Conservation (phyloP, 2,888 invertebrate species). For the Apodemia duryi region DNA sequence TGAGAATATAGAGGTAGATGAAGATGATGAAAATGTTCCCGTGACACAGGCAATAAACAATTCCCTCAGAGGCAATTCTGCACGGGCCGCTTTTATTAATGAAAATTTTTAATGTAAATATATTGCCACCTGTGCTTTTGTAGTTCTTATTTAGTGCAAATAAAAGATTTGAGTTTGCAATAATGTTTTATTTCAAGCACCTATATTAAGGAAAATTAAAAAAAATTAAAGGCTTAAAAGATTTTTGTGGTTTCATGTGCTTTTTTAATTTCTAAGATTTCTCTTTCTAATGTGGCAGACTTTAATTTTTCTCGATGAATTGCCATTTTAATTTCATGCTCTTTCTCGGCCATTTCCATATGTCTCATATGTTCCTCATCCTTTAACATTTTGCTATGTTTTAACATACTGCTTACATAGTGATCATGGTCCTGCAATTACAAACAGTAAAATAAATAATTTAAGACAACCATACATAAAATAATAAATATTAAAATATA, state of each 20-base stretch:
- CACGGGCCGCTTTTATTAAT: background rate
- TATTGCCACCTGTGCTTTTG: too few species aligned
- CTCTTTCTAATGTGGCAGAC: conserved; percentile 5
- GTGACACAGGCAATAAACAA: background rate
- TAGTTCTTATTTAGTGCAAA: too few species aligned
- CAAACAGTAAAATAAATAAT: background rate
- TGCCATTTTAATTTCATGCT: conserved; percentile 18
- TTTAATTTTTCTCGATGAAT: conserved; percentile 9
- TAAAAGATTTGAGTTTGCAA: too few species aligned
- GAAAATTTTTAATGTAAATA: background rate
- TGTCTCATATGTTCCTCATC: conserved; percentile 16
- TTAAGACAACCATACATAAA: too few species aligned
- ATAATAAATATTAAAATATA: too few species aligned
- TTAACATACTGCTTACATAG: conserved; percentile 14
- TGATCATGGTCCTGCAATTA: conserved; percentile 1
- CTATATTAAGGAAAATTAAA: too few species aligned
- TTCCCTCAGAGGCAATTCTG: background rate
- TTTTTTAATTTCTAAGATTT: conserved; percentile 6
- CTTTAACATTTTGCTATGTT: conserved; percentile 17
- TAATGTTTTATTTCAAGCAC: too few species aligned
- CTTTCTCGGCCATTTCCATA: conserved; percentile 19
- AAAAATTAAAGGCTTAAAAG: too few species aligned
- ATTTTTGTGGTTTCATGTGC: background rate
- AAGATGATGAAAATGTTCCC: too few species aligned
- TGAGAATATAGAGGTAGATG: background rate